phyloP scores from a whole-genome alignment of 2,888 invertebrate genomes.

The Callyntrura sp. region DNA sequence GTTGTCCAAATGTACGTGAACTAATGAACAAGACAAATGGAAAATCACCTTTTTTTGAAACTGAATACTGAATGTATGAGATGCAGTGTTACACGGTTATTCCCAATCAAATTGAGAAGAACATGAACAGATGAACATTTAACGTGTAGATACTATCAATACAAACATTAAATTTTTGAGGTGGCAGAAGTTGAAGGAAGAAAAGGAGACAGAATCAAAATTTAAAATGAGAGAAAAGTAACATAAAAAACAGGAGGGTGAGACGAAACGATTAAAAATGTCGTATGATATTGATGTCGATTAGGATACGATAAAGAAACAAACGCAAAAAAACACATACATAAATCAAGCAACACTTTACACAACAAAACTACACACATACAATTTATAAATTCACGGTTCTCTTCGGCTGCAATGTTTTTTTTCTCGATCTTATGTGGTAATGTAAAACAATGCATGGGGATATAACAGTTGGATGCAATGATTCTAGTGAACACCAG shows the following conservation, averaged over 20 bases:
- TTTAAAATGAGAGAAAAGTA: not conserved
- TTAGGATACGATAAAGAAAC: not conserved
- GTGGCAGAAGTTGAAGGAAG: too few relatives aligned
- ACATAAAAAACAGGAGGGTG: not conserved
- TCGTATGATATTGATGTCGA: not conserved
- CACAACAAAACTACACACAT: not conserved
- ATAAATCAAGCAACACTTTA: slow-evolving; percentile 2
- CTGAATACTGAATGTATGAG: too few relatives aligned
- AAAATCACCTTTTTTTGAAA: not conserved
- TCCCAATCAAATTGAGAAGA: too few relatives aligned
- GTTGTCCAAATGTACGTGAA: not conserved
- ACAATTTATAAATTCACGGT: slow-evolving; percentile 52
- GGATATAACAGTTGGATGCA: not conserved
- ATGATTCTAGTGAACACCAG: slow-evolving; percentile 10
- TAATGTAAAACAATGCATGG: slow-evolving; percentile 21
- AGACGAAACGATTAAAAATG: not conserved
- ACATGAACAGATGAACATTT: too few relatives aligned
- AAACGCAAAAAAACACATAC: not conserved
- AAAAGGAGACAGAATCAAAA: not conserved
- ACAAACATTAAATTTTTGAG: too few relatives aligned
- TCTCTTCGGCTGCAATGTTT: slow-evolving; percentile 61
- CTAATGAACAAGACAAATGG: too few relatives aligned
- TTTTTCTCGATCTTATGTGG: not conserved
- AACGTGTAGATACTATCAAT: too few relatives aligned
- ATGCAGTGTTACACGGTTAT: too few relatives aligned